Conservation (phyloP, 2,888 invertebrate genomes). For the Andrena hattorfiana region DNA sequence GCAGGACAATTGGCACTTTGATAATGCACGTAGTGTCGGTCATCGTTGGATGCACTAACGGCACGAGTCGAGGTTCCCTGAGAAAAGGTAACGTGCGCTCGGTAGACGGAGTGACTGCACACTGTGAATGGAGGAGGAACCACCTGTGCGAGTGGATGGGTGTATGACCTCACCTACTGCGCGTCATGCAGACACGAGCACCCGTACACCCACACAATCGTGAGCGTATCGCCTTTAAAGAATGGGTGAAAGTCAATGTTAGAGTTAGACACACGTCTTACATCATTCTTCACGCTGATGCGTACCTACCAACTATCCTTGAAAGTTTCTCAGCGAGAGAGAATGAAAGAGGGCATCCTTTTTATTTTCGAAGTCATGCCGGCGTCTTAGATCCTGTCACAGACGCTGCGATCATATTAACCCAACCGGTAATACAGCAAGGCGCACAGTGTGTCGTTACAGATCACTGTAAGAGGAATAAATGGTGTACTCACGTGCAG, state of each 20-base stretch:
- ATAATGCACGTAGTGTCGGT: slow-evolving; percentile 40
- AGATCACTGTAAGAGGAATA: neutral
- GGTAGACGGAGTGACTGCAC: slow-evolving; percentile 37
- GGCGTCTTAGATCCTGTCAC: slow-evolving; percentile 20
- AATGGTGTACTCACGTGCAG: neutral
- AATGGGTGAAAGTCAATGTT: slow-evolving; percentile 60
- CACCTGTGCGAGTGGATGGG: slow-evolving; percentile 66
- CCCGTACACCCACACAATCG: slow-evolving; percentile 41
- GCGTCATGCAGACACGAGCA: slow-evolving; percentile 28
- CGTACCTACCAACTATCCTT: slow-evolving; percentile 58
- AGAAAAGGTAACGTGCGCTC: slow-evolving; percentile 22
- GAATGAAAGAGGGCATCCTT: slow-evolving; percentile 16
- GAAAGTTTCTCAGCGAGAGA: slow-evolving; percentile 37
- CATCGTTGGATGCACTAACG: slow-evolving; percentile 47
- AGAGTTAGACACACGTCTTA: slow-evolving; percentile 49
- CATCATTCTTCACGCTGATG: slow-evolving; percentile 49
- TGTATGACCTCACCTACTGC: slow-evolving; percentile 66
- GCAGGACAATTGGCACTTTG: slow-evolving; percentile 37
- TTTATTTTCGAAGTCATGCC: slow-evolving; percentile 55
- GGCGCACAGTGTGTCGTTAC: neutral
- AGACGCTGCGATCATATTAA: neutral
- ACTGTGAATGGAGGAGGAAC: slow-evolving; percentile 67
- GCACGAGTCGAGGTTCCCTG: slow-evolving; percentile 30
- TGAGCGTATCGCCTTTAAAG: slow-evolving; percentile 27
- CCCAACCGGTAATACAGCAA: slow-evolving; percentile 49